Conservation (phyloP, 2,797 vertebrate species). For the Acropternis orthonyx region DNA sequence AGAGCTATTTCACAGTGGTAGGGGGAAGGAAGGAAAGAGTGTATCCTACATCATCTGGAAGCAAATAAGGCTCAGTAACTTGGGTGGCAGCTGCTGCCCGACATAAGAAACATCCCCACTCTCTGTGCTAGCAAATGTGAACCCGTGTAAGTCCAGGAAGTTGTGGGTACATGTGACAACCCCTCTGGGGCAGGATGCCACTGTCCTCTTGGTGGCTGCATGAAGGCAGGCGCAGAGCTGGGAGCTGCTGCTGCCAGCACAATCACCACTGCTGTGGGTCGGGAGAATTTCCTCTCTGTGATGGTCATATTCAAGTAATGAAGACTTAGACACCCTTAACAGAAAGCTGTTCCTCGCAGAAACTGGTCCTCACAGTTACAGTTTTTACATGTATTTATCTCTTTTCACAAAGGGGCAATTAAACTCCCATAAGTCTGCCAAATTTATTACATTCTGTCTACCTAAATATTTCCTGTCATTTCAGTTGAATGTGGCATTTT, state of each 20-base stretch:
- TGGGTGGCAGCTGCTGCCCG: not conserved
- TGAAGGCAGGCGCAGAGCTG: not conserved
- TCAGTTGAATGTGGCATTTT: conserved; percentile 66
- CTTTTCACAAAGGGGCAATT: conserved; percentile 45
- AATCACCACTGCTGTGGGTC: accelerated
- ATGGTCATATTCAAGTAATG: not conserved
- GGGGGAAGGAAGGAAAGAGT: not conserved
- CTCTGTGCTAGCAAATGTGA: not conserved
- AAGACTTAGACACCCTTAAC: not conserved
- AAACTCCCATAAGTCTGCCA: conserved; percentile 48
- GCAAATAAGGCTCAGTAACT: not conserved
- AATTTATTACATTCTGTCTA: conserved; percentile 62
- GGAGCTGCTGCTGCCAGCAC: not conserved
- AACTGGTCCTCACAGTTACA: not conserved
- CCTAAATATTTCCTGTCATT: conserved; percentile 66
- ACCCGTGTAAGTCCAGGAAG: not conserved
- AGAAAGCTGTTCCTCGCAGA: not conserved
- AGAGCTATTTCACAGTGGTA: not conserved
- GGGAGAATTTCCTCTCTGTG: not conserved
- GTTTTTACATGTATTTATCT: conserved; percentile 29
- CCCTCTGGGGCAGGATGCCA: not conserved
- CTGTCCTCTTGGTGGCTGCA: not conserved
- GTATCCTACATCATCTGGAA: not conserved
- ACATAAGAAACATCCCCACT: not conserved
- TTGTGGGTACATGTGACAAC: not conserved